These are phyloP conservation scores for Conopomorpha cramerella DNA, from an alignment of 1,140 invertebrate species.

Conservation along the genomic window DNA sequence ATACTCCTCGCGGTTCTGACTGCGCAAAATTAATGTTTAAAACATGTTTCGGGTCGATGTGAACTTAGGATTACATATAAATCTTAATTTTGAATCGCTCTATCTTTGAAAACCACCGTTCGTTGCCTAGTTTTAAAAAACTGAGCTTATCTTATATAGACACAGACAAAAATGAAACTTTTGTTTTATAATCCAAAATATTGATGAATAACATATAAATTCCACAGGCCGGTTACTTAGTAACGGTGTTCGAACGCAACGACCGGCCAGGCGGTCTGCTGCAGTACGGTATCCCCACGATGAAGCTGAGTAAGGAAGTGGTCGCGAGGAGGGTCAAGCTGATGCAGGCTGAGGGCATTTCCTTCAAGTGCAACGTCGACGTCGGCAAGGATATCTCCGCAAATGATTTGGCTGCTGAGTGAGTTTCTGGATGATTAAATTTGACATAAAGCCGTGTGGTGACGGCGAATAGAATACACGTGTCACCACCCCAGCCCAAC, in stretches of 20 bases:
- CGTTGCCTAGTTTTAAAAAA: too few relatives aligned
- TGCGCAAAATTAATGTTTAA: too few relatives aligned
- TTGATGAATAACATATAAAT: not conserved
- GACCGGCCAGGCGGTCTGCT: conserved; percentile 93
- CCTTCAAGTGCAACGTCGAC: conserved; percentile 87
- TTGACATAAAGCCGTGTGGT: not conserved
- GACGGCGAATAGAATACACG: too few relatives aligned
- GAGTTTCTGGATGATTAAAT: conserved; percentile 17
- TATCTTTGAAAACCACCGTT: too few relatives aligned
- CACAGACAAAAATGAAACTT: too few relatives aligned
- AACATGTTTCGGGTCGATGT: too few relatives aligned
- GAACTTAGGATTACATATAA: too few relatives aligned
- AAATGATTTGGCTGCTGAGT: conserved; percentile 65
- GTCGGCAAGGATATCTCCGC: conserved; percentile 91
- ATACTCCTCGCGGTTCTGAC: too few relatives aligned
- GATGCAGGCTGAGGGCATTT: conserved; percentile 88
- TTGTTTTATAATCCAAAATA: too few relatives aligned
- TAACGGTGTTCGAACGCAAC: conserved; percentile 96
- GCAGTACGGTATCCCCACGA: conserved; percentile 97
- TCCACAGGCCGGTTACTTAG: conserved; percentile 77
- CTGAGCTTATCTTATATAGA: too few relatives aligned
- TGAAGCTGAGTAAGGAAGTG: conserved; percentile 94
- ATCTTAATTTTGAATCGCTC: too few relatives aligned
- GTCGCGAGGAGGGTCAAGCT: conserved; percentile 89
- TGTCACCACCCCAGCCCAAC: too few relatives aligned